A percentile compares a stretch with the other conserved stretches of the same genome.
phyloP scores from a whole-genome alignment of 2,797 vertebrate species.

The Emydoidea blandingii region DNA sequence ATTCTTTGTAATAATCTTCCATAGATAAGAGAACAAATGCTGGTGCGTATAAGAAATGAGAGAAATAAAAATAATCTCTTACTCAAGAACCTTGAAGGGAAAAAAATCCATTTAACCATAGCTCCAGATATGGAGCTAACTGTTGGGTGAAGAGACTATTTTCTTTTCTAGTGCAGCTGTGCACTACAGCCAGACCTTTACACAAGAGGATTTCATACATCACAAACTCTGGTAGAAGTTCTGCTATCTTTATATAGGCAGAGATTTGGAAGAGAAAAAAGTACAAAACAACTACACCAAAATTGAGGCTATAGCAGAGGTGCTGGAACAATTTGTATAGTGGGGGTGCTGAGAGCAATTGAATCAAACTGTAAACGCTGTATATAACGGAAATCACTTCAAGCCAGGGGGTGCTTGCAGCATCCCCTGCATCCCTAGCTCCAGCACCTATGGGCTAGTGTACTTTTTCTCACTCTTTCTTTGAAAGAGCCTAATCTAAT shows the following conservation, averaged over 20 bases:
- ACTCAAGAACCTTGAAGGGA: neutral
- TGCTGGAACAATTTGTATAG: too few relatives aligned
- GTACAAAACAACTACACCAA: neutral
- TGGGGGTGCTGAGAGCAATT: too few relatives aligned
- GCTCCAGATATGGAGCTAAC: neutral
- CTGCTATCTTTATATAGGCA: neutral
- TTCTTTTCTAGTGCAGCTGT: too few relatives aligned
- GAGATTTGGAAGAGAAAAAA: neutral
- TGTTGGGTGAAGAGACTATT: neutral
- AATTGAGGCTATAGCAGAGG: neutral
- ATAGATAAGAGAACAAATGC: neutral
- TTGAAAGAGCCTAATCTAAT: neutral
- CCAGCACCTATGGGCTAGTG: neutral
- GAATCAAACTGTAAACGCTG: too few relatives aligned
- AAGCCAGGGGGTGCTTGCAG: too few relatives aligned
- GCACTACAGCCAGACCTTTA: fast-evolving
- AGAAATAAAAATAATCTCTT: neutral
- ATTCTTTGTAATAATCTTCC: neutral
- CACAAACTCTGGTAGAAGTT: neutral
- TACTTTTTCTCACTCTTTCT: neutral
- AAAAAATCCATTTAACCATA: neutral
- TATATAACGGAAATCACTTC: too few relatives aligned
- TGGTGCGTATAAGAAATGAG: neutral
- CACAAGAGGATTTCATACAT: neutral
- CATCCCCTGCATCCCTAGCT: too few relatives aligned